Percentiles rank a stretch among this genome's conserved stretches.
phyloP scores from a whole-genome alignment of 2,888 invertebrate genomes.

The Marronus borbonicus region DNA sequence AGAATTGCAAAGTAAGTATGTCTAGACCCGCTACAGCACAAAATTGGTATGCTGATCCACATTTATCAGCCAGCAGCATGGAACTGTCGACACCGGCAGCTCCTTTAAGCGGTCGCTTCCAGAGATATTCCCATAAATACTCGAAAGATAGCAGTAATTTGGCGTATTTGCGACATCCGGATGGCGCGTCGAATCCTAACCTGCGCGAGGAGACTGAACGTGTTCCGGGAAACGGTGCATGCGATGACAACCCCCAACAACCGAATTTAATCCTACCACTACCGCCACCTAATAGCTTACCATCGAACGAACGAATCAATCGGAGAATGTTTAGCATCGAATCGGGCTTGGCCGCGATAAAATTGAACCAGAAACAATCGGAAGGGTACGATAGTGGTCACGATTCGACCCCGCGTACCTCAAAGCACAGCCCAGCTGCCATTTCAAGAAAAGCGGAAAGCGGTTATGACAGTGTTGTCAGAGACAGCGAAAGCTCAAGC shows the following conservation, averaged over 20 bases:
- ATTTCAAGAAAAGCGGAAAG: slow-evolving; percentile 88
- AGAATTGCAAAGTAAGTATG: slow-evolving; percentile 82
- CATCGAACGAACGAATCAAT: slow-evolving; percentile 77
- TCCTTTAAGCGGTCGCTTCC: slow-evolving; percentile 71
- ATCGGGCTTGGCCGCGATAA: slow-evolving; percentile 77
- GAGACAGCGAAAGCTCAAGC: slow-evolving; percentile 91
- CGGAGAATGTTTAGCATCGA: slow-evolving; percentile 76
- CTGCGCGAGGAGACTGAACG: slow-evolving; percentile 79
- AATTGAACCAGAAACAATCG: slow-evolving; percentile 71
- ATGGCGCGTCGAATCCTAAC: slow-evolving; percentile 95
- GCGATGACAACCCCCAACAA: slow-evolving; percentile 67
- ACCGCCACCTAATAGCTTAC: slow-evolving; percentile 75
- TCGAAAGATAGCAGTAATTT: slow-evolving; percentile 73
- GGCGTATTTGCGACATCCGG: slow-evolving; percentile 88
- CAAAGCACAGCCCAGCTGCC: slow-evolving; percentile 85
- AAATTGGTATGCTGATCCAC: slow-evolving; percentile 75
- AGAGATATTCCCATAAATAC: slow-evolving; percentile 77
- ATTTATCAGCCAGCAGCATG: slow-evolving; percentile 73
- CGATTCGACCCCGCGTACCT: slow-evolving; percentile 86
- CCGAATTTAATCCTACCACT: slow-evolving; percentile 69
- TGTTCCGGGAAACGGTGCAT: slow-evolving; percentile 76
- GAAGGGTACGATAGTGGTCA: slow-evolving; percentile 90
- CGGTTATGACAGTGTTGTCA: slow-evolving; percentile 92
- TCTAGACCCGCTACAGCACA: slow-evolving; percentile 79
- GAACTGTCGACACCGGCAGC: slow-evolving; percentile 68